Evolutionary conservation across 2,888 invertebrate genomes (phyloP).

Genomic region (Clostera curtula): DNA sequence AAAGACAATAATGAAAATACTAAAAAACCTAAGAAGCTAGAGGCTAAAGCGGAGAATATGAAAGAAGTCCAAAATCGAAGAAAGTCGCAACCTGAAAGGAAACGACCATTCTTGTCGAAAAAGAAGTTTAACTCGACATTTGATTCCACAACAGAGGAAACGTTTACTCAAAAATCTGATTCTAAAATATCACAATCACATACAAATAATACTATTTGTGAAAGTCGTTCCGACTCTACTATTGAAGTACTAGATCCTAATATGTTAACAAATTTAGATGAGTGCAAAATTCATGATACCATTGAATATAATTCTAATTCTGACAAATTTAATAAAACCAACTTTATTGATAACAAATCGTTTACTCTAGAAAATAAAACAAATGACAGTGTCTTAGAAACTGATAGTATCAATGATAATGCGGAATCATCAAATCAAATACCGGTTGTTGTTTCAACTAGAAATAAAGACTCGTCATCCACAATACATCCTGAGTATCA

Average conservation of each 20-base stretch:
- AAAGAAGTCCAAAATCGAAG: slow-evolving; percentile 31
- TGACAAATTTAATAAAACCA: no score
- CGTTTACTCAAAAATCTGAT: slow-evolving; percentile 6
- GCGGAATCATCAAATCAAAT: slow-evolving; percentile 5
- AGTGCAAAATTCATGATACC: no score
- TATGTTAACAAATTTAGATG: no score
- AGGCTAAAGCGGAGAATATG: slow-evolving; percentile 11
- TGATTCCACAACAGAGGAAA: slow-evolving; percentile 8
- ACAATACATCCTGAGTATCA: slow-evolving; percentile 42
- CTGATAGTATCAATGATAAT: slow-evolving; percentile 5
- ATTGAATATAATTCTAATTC: no score
- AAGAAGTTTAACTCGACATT: slow-evolving; percentile 35
- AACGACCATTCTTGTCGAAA: slow-evolving; percentile 25
- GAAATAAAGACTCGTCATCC: slow-evolving; percentile 31
- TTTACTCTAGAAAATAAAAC: slow-evolving; percentile 8
- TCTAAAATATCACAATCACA: background rate
- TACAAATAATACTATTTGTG: no score
- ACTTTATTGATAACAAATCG: no score
- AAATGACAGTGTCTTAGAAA: slow-evolving; percentile 3
- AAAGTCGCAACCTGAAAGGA: slow-evolving; percentile 38
- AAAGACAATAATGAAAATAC: slow-evolving; percentile 9
- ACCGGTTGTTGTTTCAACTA: slow-evolving; percentile 7
- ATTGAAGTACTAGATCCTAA: no score
- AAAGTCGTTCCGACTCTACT: no score
- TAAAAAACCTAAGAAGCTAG: no score